Conservation (phyloP, 2,113 vertebrate genomes). For the Apteryx owenii region DNA sequence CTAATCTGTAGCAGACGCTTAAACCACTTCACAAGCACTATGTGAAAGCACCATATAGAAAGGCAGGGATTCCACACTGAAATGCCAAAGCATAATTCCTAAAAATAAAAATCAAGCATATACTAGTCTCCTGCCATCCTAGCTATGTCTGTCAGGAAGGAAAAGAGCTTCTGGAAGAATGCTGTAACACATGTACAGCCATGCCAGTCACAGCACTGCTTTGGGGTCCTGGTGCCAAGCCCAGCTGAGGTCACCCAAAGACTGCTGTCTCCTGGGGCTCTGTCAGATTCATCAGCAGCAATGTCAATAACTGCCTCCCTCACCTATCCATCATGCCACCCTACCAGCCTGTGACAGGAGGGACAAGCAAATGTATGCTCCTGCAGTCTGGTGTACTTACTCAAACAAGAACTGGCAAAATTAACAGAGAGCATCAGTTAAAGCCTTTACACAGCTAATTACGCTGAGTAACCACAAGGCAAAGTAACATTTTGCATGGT, state of each 20-base stretch:
- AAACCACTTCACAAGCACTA: neutral
- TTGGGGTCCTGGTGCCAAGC: neutral
- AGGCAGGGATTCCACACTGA: neutral
- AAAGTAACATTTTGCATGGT: neutral
- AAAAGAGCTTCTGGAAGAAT: neutral
- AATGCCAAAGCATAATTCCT: neutral
- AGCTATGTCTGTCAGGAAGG: neutral
- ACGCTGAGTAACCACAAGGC: neutral
- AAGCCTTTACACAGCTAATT: neutral
- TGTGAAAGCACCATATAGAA: neutral
- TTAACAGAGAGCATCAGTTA: neutral
- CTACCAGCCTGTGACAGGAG: neutral
- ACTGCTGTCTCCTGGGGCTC: neutral
- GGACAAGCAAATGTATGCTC: neutral
- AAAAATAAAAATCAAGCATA: neutral
- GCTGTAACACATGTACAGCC: neutral
- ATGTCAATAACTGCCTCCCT: too few relatives aligned
- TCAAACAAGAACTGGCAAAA: neutral
- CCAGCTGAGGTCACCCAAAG: neutral
- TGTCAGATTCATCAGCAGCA: neutral
- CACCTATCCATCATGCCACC: neutral
- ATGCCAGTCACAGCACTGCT: neutral
- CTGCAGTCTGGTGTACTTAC: accelerated
- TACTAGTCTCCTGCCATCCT: neutral
- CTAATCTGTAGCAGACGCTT: neutral